Percentiles rank a stretch among this genome's conserved stretches.
Conservation (phyloP, 1,140 invertebrate genomes). For the Papilio helenus region DNA sequence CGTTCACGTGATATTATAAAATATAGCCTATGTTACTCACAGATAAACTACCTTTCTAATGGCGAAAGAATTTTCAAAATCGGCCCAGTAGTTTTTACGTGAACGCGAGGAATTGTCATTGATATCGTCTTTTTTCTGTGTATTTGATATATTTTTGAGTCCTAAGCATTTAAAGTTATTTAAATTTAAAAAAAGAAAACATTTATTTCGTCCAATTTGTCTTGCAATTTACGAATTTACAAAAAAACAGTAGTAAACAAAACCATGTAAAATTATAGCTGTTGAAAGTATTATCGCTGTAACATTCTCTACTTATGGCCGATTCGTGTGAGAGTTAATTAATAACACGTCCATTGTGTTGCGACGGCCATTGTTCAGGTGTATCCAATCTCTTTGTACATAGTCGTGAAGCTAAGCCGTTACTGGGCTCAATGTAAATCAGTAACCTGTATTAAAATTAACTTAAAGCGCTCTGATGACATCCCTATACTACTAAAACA, state of each 20-base stretch:
- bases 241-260: background rate
- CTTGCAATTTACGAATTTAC: too few species aligned
- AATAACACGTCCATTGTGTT: background rate
- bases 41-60: background rate
- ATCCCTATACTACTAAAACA: too few species aligned
- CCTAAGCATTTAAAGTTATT: too few species aligned
- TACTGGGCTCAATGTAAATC: background rate
- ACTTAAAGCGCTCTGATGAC: background rate
- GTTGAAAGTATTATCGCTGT: background rate
- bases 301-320: background rate
- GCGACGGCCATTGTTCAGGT: background rate
- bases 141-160: too few species aligned
- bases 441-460: background rate
- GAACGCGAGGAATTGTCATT: too few species aligned
- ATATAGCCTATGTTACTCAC: too few species aligned
- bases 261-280: background rate
- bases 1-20: too few species aligned
- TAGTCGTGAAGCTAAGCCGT: constrained; percentile 1
- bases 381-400: constrained; percentile 20
- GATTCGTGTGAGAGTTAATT: constrained; percentile 12
- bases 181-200: too few species aligned
- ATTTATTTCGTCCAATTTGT: too few species aligned
- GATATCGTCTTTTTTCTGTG: too few species aligned
- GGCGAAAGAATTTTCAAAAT: background rate
- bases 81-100: too few species aligned